phyloP scores from a whole-genome alignment of 2,797 vertebrate genomes.

The Gallinago solitaria region DNA sequence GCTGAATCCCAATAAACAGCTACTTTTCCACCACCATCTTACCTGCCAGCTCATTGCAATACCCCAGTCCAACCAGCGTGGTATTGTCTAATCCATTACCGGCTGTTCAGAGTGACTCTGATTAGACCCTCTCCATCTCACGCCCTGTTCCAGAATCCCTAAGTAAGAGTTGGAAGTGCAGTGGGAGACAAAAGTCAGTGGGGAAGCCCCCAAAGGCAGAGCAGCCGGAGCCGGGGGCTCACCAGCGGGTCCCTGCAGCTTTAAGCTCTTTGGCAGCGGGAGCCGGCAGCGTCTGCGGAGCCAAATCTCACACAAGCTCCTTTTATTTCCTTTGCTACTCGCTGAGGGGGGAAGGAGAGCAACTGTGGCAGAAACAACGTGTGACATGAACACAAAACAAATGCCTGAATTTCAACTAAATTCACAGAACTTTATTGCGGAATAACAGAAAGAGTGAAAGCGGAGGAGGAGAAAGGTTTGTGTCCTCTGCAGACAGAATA shows the following conservation, averaged over 20 bases:
- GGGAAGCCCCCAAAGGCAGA: background rate
- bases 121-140: background rate
- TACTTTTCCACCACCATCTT: background rate
- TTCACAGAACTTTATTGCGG: background rate
- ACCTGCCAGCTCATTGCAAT: background rate
- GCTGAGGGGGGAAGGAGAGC: constrained; percentile 19
- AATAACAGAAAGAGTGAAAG: background rate
- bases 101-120: accelerated
- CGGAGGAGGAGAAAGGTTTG: background rate
- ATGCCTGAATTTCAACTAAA: constrained; percentile 8
- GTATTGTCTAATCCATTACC: accelerated
- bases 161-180: background rate
- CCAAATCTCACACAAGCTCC: constrained; percentile 55
- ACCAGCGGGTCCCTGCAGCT: background rate
- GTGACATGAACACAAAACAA: constrained; percentile 58
- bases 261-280: constrained; percentile 36
- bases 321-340: constrained; percentile 34
- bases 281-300: background rate
- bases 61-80: background rate
- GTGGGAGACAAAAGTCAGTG: background rate
- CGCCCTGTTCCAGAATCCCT: accelerated
- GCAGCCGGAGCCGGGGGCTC: background rate
- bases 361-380: constrained; percentile 46
- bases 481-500: background rate
- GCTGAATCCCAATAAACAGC: background rate